phyloP scores from a whole-genome alignment of 2,113 vertebrate species.

The Platysternon megacephalum region DNA sequence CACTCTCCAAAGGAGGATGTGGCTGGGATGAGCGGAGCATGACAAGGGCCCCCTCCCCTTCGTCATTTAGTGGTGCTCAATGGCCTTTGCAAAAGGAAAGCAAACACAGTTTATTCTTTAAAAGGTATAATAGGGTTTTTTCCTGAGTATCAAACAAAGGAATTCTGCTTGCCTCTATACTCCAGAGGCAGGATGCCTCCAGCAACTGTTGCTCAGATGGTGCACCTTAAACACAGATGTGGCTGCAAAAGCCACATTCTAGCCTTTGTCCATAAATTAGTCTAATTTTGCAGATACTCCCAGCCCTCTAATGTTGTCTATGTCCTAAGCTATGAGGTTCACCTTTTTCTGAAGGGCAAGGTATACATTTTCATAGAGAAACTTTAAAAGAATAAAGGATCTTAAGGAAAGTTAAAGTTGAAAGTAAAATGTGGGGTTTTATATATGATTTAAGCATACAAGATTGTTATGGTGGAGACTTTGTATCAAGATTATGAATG shows the following conservation, averaged over 20 bases:
- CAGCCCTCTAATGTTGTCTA: neutral
- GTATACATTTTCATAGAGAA: fast-evolving
- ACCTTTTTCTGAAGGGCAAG: neutral
- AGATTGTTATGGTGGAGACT: neutral
- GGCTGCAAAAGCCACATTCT: neutral
- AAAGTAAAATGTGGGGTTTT: neutral
- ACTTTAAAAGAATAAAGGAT: neutral
- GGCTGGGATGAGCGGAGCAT: neutral
- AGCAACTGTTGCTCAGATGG: fast-evolving
- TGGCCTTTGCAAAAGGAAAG: neutral
- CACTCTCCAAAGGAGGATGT: neutral
- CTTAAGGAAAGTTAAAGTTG: no score
- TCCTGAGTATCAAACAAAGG: fast-evolving
- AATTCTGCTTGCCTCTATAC: neutral
- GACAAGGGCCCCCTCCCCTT: fast-evolving
- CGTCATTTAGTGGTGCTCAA: neutral
- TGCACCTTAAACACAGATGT: neutral
- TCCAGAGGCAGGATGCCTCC: neutral
- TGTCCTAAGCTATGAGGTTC: neutral
- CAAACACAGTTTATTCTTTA: neutral
- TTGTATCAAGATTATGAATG: neutral
- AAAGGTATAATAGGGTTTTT: neutral
- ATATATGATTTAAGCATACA: neutral
- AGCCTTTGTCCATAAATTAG: fast-evolving
- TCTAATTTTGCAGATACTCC: neutral